A percentile compares a stretch with the other conserved stretches of the same genome.
Evolutionary conservation across 1,140 invertebrate genomes (phyloP).

Genomic region (Tyrophagus putrescentiae): DNA sequence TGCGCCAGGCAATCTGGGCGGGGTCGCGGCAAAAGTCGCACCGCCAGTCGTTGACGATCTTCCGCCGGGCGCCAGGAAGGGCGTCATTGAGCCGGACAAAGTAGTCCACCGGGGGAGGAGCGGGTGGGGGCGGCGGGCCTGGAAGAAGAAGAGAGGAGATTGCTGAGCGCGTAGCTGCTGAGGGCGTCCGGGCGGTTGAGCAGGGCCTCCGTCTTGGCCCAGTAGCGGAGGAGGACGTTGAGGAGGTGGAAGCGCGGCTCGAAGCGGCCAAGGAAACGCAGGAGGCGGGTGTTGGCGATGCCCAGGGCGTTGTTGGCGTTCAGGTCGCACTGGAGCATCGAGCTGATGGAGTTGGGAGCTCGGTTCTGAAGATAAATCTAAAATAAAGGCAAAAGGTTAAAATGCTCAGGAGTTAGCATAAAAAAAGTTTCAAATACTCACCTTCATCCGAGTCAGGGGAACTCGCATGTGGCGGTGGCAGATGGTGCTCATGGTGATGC

Average conservation of each 20-base stretch:
- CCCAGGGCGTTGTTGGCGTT: slow-evolving; percentile 6
- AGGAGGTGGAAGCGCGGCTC: not conserved
- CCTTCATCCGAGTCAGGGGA: not conserved
- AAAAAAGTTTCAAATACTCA: too few species aligned
- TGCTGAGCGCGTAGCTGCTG: not conserved
- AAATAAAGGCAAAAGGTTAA: too few species aligned
- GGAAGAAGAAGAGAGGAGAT: not conserved
- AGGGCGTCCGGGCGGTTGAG: not conserved
- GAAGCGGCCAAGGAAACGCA: not conserved
- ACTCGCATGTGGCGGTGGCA: slow-evolving; percentile 10
- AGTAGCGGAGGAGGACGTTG: not conserved
- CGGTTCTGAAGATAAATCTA: not conserved
- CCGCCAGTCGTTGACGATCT: not conserved
- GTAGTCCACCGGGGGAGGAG: not conserved
- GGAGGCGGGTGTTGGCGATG: not conserved
- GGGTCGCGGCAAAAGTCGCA: slow-evolving; percentile 6
- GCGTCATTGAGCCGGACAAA: not conserved
- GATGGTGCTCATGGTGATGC: not conserved
- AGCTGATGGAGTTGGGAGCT: not conserved
- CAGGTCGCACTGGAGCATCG: not conserved
- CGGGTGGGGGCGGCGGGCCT: not conserved
- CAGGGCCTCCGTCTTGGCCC: not conserved
- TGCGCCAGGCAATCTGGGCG: not conserved
- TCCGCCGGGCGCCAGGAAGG: not conserved
- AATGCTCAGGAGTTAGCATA: too few species aligned